Conservation (phyloP, 1,140 invertebrate genomes). For the Drosophila yakuba region DNA sequence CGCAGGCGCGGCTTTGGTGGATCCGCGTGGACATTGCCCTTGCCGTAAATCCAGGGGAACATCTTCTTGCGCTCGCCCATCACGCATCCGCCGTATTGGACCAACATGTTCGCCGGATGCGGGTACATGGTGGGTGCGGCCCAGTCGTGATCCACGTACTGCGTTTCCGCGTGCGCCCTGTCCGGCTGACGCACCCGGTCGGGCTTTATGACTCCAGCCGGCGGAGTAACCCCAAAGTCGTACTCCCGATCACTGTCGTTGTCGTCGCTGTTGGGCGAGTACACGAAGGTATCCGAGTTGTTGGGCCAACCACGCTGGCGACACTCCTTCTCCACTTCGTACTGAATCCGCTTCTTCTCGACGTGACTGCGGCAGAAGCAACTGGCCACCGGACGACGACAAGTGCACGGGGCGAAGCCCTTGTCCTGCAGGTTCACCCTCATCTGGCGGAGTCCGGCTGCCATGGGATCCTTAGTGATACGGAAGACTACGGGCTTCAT, state of each 20-base stretch:
- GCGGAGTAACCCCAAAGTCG: constrained; percentile 81
- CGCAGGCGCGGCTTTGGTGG: constrained; percentile 38
- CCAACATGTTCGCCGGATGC: constrained; percentile 50
- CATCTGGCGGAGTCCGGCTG: constrained; percentile 32
- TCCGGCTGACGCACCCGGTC: constrained; percentile 40
- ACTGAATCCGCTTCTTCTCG: constrained; percentile 53
- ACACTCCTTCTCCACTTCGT: constrained; percentile 44
- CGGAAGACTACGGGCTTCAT: constrained; percentile 79
- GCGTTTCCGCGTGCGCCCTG: constrained; percentile 53
- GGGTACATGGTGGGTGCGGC: constrained; percentile 54
- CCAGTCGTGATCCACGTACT: constrained; percentile 75
- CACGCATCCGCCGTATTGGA: constrained; percentile 54
- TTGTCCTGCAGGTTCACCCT: constrained; percentile 39
- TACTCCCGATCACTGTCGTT: constrained; percentile 71
- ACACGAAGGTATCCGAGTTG: constrained; percentile 47
- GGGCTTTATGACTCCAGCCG: constrained; percentile 73
- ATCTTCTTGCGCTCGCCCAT: constrained; percentile 50
- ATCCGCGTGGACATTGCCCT: constrained; percentile 43
- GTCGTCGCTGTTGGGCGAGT: constrained; percentile 24
- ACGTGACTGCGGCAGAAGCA: constrained; percentile 68
- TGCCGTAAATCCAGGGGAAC: constrained; percentile 58
- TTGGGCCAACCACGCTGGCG: constrained; percentile 13
- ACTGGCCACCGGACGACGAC: constrained; percentile 51
- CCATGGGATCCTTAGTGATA: constrained; percentile 67
- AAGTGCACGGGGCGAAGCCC: constrained; percentile 59